phyloP scores from a whole-genome alignment of 2,888 invertebrate genomes.

The Latheticus oryzae region DNA sequence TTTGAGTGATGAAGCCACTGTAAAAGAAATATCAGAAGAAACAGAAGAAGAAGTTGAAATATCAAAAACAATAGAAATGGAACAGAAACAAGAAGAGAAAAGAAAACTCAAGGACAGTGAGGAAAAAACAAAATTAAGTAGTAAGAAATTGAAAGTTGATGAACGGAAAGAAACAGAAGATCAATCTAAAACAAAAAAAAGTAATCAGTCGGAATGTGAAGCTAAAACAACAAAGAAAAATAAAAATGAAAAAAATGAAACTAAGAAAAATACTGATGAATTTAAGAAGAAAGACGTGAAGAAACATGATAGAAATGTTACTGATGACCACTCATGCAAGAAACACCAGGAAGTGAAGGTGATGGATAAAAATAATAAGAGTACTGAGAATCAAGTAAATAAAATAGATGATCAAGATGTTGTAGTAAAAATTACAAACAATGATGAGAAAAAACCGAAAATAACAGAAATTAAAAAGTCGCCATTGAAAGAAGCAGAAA shows the following conservation, averaged over 20 bases:
- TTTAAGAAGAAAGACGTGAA: constrained; percentile 5
- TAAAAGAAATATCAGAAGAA: constrained; percentile 13
- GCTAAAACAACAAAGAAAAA: too few species aligned
- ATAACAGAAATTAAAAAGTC: background rate
- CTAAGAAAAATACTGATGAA: background rate
- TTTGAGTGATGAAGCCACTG: constrained; percentile 6
- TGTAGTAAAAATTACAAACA: constrained; percentile 2
- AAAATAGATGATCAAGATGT: background rate
- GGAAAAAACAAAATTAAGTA: background rate
- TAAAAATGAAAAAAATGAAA: background rate
- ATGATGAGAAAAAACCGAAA: too few species aligned
- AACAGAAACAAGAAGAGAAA: background rate
- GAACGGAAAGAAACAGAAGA: too few species aligned
- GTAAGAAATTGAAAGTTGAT: background rate
- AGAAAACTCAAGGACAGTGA: too few species aligned
- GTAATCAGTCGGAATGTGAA: too few species aligned
- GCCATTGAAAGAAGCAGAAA: constrained; percentile 1
- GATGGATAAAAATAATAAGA: constrained; percentile 8
- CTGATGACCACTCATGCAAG: background rate
- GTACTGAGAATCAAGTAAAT: constrained; percentile 7
- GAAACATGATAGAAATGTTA: constrained; percentile 3
- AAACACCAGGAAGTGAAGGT: constrained; percentile 4
- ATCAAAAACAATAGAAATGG: constrained; percentile 7
- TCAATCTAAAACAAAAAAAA: too few species aligned
- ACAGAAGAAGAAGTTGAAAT: constrained; percentile 3